A percentile compares a stretch with the other conserved stretches of the same genome.
Conservation (phyloP, 2,113 vertebrate genomes). For the Picathartes gymnocephalus region DNA sequence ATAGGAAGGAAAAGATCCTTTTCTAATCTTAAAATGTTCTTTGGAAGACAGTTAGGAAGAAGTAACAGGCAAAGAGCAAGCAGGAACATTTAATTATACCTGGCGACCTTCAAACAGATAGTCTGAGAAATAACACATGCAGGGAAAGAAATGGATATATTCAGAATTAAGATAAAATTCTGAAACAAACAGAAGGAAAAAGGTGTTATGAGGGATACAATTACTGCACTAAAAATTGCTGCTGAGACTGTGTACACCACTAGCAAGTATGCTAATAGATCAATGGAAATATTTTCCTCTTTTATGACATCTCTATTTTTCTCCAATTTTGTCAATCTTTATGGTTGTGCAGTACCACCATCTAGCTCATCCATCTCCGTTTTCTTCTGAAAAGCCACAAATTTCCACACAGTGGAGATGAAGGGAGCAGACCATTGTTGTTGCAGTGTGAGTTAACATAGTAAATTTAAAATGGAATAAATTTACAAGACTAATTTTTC, state of each 20-base stretch:
- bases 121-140: not conserved
- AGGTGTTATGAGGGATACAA: not conserved
- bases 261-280: not conserved
- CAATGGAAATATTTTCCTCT: not conserved
- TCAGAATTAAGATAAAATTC: not conserved
- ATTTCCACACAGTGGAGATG: not conserved
- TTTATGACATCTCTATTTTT: not conserved
- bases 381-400: not conserved
- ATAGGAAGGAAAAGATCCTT: not conserved
- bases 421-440: not conserved
- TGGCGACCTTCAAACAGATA: not conserved
- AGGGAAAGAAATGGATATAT: not conserved
- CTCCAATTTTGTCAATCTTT: not conserved
- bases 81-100: not conserved
- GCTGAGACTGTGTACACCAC: not conserved
- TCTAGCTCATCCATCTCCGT: not conserved
- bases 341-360: not conserved
- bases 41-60: not conserved
- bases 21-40: not conserved
- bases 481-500: not conserved
- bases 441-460: not conserved
- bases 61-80: not conserved
- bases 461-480: not conserved
- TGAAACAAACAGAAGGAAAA: not conserved
- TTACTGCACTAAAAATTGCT: not conserved